Conservation (phyloP, 2,888 invertebrate genomes). For the Acanthoscelides obtectus region DNA sequence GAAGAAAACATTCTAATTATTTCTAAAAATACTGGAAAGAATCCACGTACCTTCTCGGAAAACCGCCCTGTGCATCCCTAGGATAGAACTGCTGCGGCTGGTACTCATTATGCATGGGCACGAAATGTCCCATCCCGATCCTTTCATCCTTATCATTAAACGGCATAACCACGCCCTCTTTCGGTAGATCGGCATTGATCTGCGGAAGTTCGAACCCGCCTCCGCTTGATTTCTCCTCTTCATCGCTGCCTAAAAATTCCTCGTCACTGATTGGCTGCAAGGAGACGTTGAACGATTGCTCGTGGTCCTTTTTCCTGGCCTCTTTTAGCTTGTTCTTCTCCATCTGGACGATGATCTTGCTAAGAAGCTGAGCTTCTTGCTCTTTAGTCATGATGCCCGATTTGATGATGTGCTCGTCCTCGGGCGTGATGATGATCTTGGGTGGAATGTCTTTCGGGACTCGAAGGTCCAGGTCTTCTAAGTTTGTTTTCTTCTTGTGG, state of each 20-base stretch:
- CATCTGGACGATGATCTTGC: slow-evolving; percentile 72
- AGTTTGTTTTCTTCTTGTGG: slow-evolving; percentile 26
- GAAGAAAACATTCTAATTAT: no score
- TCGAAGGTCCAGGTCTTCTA: slow-evolving; percentile 30
- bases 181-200: slow-evolving; percentile 8
- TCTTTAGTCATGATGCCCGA: slow-evolving; percentile 69
- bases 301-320: slow-evolving; percentile 67
- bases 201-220: slow-evolving; percentile 22
- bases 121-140: slow-evolving; percentile 5
- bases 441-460: slow-evolving; percentile 16
- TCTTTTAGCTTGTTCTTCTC: slow-evolving; percentile 73
- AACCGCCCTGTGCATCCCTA: not conserved
- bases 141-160: slow-evolving; percentile 32
- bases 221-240: slow-evolving; percentile 16
- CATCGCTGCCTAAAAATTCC: slow-evolving; percentile 37
- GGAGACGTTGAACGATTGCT: slow-evolving; percentile 47
- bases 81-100: not conserved
- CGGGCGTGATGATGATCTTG: slow-evolving; percentile 72
- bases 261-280: slow-evolving; percentile 46
- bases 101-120: not conserved
- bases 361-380: slow-evolving; percentile 71
- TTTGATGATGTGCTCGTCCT: slow-evolving; percentile 75
- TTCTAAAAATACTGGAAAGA: no score
- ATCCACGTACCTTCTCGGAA: not conserved
- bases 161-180: slow-evolving; percentile 19